These are phyloP conservation scores for Microtus montanus DNA, from an alignment of 2,113 vertebrate genomes.

Conservation along the genomic window DNA sequence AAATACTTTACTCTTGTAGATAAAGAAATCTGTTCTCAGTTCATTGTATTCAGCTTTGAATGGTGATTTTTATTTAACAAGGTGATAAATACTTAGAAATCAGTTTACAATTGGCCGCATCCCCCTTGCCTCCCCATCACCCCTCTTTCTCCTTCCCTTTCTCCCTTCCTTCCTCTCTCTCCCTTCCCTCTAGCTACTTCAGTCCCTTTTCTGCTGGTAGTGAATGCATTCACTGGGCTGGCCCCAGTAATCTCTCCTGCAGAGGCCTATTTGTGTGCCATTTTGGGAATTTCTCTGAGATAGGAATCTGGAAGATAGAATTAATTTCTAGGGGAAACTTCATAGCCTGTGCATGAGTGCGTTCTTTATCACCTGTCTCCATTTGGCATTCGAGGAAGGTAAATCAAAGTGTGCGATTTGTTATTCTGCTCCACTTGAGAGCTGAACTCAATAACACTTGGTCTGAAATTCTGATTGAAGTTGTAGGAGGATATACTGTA, in stretches of 20 bases:
- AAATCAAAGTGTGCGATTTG: conserved; percentile 93
- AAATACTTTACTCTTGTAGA: conserved; percentile 30
- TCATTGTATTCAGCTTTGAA: conserved; percentile 1
- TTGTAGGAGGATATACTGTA: conserved; percentile 93
- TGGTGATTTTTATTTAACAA: conserved; percentile 5
- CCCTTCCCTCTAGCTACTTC: not conserved
- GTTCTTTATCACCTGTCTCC: conserved; percentile 96
- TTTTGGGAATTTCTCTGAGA: conserved; percentile 96
- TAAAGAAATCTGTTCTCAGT: conserved; percentile 28
- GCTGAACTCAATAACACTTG: conserved; percentile 93
- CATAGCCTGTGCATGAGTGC: conserved; percentile 93
- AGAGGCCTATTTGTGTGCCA: conserved; percentile 93
- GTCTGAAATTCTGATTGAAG: conserved; percentile 93
- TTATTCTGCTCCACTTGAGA: conserved; percentile 94
- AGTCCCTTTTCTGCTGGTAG: conserved; percentile 78
- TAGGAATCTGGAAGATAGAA: conserved; percentile 98
- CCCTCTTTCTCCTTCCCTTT: too few relatives aligned
- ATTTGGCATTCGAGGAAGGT: conserved; percentile 94
- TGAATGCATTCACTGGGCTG: conserved; percentile 88
- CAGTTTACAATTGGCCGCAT: conserved; percentile 18
- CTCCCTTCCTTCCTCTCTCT: too few relatives aligned
- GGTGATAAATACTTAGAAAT: conserved; percentile 41
- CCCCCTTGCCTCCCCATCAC: not conserved
- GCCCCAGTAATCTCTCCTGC: conserved; percentile 92
- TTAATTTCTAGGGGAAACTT: conserved; percentile 97